A percentile compares a stretch with the other conserved stretches of the same genome.
Conservation (phyloP, 2,888 invertebrate species). For the Tenthredo livida region DNA sequence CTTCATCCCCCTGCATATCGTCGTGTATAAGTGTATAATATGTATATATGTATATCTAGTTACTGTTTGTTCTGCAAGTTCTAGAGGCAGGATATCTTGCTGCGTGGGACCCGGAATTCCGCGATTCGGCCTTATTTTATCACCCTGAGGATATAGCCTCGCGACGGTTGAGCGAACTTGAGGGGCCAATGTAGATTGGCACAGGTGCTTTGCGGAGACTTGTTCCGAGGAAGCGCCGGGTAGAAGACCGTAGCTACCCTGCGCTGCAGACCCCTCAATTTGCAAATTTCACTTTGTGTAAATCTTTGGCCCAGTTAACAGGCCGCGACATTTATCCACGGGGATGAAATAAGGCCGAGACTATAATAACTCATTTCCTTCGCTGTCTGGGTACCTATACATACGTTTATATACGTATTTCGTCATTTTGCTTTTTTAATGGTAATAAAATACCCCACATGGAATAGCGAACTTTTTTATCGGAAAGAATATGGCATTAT, state of each 20-base stretch:
- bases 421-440: background rate
- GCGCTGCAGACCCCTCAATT: conserved; percentile 9
- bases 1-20: background rate
- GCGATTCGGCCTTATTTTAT: conserved; percentile 40
- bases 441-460: background rate
- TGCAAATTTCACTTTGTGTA: conserved; percentile 46
- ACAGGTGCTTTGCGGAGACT: conserved; percentile 10
- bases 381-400: background rate
- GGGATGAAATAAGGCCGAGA: background rate
- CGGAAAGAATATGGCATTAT: background rate
- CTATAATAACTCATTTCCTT: background rate
- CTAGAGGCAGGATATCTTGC: background rate
- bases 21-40: background rate
- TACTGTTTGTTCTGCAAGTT: conserved; percentile 27
- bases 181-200: conserved; percentile 1
- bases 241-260: background rate
- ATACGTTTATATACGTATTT: no score
- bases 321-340: background rate
- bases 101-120: background rate
- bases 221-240: background rate
- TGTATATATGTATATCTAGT: background rate
- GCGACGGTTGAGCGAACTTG: background rate
- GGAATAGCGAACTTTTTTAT: background rate
- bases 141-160: background rate
- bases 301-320: conserved; percentile 28